A percentile compares a stretch with the other conserved stretches of the same genome.
Evolutionary conservation across 2,113 vertebrate genomes (phyloP).

Genomic region (Gadus macrocephalus): DNA sequence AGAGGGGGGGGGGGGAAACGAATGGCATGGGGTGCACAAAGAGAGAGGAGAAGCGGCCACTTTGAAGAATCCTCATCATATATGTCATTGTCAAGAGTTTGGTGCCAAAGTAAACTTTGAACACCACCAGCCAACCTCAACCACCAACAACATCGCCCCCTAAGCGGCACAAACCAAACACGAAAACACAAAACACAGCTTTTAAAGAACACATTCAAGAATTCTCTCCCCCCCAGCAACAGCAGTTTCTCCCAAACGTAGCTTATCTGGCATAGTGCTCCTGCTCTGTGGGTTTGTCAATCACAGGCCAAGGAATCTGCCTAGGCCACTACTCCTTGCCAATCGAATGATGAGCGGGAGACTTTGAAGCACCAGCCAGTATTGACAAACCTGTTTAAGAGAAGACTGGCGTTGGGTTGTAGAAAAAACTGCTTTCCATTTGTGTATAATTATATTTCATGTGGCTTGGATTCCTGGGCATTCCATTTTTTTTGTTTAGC

Average conservation of each 20-base stretch:
- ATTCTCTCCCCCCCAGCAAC: no score
- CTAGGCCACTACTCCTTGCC: conserved; percentile 2
- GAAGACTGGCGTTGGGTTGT: conserved; percentile 16
- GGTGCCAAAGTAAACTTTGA: no score
- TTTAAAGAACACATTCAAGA: not conserved
- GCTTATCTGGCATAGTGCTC: conserved; percentile 26
- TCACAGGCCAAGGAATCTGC: not conserved
- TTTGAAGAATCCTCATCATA: conserved; percentile 45
- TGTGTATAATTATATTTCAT: conserved; percentile 15
- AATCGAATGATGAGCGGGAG: not conserved
- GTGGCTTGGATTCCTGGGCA: conserved; percentile 23
- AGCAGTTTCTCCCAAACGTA: conserved; percentile 26
- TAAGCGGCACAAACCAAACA: conserved; percentile 38
- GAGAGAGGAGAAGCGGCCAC: conserved; percentile 17
- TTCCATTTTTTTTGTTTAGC: conserved; percentile 16
- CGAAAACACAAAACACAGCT: conserved; percentile 10
- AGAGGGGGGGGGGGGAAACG: conserved; percentile 37
- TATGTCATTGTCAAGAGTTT: conserved; percentile 43
- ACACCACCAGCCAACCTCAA: not conserved
- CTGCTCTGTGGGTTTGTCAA: not conserved
- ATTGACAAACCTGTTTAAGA: conserved; percentile 10
- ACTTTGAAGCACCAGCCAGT: conserved; percentile 4
- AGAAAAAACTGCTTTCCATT: conserved; percentile 12
- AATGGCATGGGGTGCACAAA: conserved; percentile 29
- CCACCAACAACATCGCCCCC: conserved; percentile 21